Percentiles rank a stretch among this genome's conserved stretches.
Evolutionary conservation across 2,888 invertebrate species (phyloP).

Genomic region (Candidula unifasciata): DNA sequence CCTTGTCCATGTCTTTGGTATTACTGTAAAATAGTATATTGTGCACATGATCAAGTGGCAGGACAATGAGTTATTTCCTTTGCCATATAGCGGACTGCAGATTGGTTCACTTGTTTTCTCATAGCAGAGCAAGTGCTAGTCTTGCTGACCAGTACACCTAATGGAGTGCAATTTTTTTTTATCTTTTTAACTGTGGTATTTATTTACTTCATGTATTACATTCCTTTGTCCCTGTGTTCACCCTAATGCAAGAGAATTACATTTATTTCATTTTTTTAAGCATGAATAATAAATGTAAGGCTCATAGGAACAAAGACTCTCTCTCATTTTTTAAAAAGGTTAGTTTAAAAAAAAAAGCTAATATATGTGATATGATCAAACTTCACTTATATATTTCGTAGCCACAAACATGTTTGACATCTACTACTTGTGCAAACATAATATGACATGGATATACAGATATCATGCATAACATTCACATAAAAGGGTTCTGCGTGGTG

Average conservation of each 20-base stretch:
- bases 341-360: not conserved
- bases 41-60: no score
- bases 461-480: no score
- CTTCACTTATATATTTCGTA: not conserved
- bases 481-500: no score
- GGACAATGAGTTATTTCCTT: no score
- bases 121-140: not conserved
- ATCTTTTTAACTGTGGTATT: conserved; percentile 42
- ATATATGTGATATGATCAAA: not conserved
- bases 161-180: conserved; percentile 46
- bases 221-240: conserved; percentile 47
- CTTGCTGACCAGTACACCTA: conserved; percentile 20
- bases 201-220: conserved; percentile 45
- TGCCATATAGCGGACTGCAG: no score
- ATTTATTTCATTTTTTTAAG: not conserved
- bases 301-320: not conserved
- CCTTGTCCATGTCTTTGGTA: no score
- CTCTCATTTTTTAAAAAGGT: not conserved
- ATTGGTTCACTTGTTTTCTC: no score
- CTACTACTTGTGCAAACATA: not conserved
- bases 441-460: no score
- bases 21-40: no score
- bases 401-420: not conserved
- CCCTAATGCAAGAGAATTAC: conserved; percentile 14
- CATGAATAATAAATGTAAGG: not conserved